Evolutionary conservation across 2,113 vertebrate species (phyloP), one percentile per base, ranked within the genome.

Genomic region (Leptocoma aspasia): DNA sequence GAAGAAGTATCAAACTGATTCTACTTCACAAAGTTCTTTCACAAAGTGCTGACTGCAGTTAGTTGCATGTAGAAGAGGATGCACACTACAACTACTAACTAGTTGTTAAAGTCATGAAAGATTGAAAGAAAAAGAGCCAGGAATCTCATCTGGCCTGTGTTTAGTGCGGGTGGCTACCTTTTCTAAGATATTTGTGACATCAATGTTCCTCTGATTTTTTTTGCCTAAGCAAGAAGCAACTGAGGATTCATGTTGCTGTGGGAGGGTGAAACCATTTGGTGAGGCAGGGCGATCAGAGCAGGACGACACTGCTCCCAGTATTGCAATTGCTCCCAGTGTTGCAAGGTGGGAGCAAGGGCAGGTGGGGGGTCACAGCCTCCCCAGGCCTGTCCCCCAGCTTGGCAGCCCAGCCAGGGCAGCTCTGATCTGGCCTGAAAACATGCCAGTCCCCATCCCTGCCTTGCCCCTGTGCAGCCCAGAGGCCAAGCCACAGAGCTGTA

Each of bases 321-420:
- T 45, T n/a, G n/a, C n/a, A n/a, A n/a, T n/a, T n/a, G n/a, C n/a
- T n/a, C 26, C 39, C 23, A 31, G n/a, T 5, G 2, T 7, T 22
- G 10, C n/a, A 52, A 18, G 42, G 15, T 21, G 11, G n/a, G 13
- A 37, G 15, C 0, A 2, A 64, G 35, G 33, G 70, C 19, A 60
- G n/a, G 11, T 1, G 3, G 4, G 3, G 30, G 27, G 22, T 24
- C 0, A 0, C 39, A 54, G 49, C 24, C 18, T 30, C 11, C 22
- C 18, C 45, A 6, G 31, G 5, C 8, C 28, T 0, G 0, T 35
- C 31, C 54, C 6, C 6, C 41, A 37, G 26, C 33, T 12, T 19
- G 41, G 35, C 6, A 9, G 13, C 37, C 37, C 57, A 61, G 2
- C 16, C 30, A 24, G 13, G 20, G 22, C 2, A 4, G 18, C 42